These are phyloP conservation scores for Heliconius erato DNA, from an alignment of 2,888 invertebrate species.

Conservation along the genomic window DNA sequence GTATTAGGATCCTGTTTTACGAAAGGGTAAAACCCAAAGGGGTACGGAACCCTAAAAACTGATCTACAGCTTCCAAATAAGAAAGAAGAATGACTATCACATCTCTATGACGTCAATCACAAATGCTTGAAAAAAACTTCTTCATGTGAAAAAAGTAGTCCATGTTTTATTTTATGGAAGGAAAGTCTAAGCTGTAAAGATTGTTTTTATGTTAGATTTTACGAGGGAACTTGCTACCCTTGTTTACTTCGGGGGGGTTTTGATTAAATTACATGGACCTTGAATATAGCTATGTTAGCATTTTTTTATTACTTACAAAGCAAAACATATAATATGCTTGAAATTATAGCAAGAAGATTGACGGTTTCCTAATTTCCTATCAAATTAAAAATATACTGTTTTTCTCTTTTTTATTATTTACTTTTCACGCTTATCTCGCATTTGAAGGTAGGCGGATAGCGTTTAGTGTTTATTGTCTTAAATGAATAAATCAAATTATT, in stretches of 20 bases:
- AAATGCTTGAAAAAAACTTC: constrained; percentile 40
- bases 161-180: constrained; percentile 54
- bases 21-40: too few species aligned
- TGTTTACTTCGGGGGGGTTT: constrained; percentile 40
- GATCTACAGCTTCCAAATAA: too few species aligned
- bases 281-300: background rate
- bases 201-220: constrained; percentile 53
- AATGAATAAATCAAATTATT: too few species aligned
- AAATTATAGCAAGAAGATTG: background rate
- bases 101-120: background rate
- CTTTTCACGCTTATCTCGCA: too few species aligned
- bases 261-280: constrained; percentile 49
- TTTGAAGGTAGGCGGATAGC: too few species aligned
- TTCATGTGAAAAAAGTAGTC: constrained; percentile 40
- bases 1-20: too few species aligned
- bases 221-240: constrained; percentile 47
- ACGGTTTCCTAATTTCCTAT: background rate
- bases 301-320: constrained; percentile 11
- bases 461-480: too few species aligned
- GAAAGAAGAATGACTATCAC: too few species aligned
- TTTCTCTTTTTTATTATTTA: too few species aligned
- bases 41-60: too few species aligned
- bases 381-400: too few species aligned
- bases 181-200: constrained; percentile 54
- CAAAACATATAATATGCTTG: background rate